phyloP scores from a whole-genome alignment of 2,888 invertebrate species.

The Bibio marci region DNA sequence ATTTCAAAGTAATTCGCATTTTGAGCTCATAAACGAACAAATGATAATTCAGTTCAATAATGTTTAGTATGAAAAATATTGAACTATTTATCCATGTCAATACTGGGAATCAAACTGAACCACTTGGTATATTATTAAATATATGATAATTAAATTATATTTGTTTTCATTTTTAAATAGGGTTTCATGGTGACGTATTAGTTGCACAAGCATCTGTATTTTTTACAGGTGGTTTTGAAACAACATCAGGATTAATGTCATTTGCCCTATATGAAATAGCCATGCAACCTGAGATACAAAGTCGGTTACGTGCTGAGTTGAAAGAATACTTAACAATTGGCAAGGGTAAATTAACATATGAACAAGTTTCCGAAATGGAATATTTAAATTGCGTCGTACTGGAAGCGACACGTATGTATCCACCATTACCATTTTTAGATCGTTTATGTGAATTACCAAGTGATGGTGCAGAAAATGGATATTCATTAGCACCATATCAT shows the following conservation, averaged over 20 bases:
- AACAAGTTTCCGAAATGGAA: conserved; percentile 25
- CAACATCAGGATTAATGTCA: conserved; percentile 29
- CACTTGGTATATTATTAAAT: too few species aligned
- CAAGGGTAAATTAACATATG: conserved; percentile 23
- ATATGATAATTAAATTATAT: background rate
- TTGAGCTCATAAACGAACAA: too few species aligned
- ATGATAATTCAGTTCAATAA: too few species aligned
- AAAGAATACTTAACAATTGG: conserved; percentile 19
- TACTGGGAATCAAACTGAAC: too few species aligned
- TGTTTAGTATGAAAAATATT: too few species aligned
- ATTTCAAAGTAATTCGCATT: too few species aligned
- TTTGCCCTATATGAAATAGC: conserved; percentile 30
- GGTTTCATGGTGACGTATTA: conserved; percentile 17
- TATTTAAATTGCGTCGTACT: conserved; percentile 28
- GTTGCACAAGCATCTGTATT: conserved; percentile 25
- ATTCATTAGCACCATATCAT: conserved; percentile 18
- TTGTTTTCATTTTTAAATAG: conserved; percentile 5
- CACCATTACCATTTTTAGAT: conserved; percentile 25
- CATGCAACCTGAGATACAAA: conserved; percentile 26
- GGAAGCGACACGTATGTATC: conserved; percentile 26
- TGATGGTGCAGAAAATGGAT: conserved; percentile 13
- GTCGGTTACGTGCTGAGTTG: conserved; percentile 28
- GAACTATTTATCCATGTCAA: too few species aligned
- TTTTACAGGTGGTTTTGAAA: conserved; percentile 25
- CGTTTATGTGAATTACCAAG: conserved; percentile 18